Percentiles rank a stretch among this genome's conserved stretches.
Evolutionary conservation across 2,888 invertebrate species (phyloP).

Genomic region (Lutraria lutraria): DNA sequence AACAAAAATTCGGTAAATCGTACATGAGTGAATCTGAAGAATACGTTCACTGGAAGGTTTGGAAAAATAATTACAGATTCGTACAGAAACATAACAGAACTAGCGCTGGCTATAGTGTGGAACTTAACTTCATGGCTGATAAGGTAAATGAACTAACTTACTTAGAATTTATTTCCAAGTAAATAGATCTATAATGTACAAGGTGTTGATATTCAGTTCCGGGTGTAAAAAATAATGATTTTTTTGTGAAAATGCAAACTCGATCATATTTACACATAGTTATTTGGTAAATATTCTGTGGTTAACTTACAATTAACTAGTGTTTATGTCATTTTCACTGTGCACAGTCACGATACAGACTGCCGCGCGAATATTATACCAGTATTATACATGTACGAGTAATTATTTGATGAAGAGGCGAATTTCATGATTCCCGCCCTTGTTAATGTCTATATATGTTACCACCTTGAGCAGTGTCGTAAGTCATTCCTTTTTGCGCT

Average conservation of each 20-base stretch:
- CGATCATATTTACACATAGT: neutral
- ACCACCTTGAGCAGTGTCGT: too few relatives aligned
- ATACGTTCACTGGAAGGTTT: slow-evolving; percentile 37
- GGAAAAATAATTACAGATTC: slow-evolving; percentile 56
- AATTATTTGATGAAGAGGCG: too few relatives aligned
- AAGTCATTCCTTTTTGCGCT: too few relatives aligned
- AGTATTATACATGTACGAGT: too few relatives aligned
- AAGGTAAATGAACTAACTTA: slow-evolving; percentile 49
- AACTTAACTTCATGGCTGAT: slow-evolving; percentile 69
- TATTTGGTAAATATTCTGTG: neutral
- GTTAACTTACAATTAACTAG: neutral
- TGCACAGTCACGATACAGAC: neutral
- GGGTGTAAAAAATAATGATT: neutral
- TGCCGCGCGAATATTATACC: neutral
- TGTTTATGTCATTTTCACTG: neutral
- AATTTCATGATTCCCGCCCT: too few relatives aligned
- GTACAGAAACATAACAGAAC: slow-evolving; percentile 59
- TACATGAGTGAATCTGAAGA: slow-evolving; percentile 60
- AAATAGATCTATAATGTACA: neutral
- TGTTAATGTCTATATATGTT: too few relatives aligned
- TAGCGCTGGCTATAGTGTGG: slow-evolving; percentile 51
- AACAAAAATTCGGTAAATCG: slow-evolving; percentile 55
- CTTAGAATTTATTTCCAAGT: too few relatives aligned
- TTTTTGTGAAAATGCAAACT: neutral
- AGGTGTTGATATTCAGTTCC: too few relatives aligned